Evolutionary conservation across 2,888 invertebrate species (phyloP).

Genomic region (Muscina levida): DNA sequence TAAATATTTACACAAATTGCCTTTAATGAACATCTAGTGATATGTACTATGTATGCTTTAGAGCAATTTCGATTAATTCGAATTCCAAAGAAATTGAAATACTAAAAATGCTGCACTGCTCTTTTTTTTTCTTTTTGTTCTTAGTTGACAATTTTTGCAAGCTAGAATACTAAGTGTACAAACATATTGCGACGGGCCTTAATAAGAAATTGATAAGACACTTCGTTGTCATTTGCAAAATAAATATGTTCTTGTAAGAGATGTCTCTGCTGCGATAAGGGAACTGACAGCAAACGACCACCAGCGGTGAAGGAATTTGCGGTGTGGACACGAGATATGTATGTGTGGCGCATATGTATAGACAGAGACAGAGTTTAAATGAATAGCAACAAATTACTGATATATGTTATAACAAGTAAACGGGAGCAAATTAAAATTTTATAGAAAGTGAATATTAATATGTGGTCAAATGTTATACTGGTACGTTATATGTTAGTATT

Average conservation of each 20-base stretch:
- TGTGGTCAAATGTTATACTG: too few species aligned
- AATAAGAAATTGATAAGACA: background rate
- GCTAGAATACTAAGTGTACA: conserved; percentile 4
- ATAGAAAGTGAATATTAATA: too few species aligned
- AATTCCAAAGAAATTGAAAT: background rate
- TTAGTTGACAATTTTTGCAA: background rate
- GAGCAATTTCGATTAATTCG: background rate
- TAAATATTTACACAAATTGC: conserved; percentile 11
- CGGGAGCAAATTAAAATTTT: too few species aligned
- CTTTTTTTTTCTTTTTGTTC: background rate
- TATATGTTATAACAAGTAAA: too few species aligned
- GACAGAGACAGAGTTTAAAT: too few species aligned
- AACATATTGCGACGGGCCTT: background rate
- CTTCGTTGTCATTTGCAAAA: background rate
- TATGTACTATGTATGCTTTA: background rate
- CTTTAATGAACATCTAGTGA: conserved; percentile 6
- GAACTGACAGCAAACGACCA: background rate
- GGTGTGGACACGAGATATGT: too few species aligned
- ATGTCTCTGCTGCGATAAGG: background rate
- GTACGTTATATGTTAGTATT: too few species aligned
- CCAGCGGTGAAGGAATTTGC: background rate
- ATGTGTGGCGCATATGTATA: too few species aligned
- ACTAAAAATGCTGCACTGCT: background rate
- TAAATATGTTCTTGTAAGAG: background rate
- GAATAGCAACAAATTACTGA: too few species aligned